These are phyloP conservation scores for Pholis gunnellus DNA, from an alignment of 2,113 vertebrate genomes.

Conservation along the genomic window DNA sequence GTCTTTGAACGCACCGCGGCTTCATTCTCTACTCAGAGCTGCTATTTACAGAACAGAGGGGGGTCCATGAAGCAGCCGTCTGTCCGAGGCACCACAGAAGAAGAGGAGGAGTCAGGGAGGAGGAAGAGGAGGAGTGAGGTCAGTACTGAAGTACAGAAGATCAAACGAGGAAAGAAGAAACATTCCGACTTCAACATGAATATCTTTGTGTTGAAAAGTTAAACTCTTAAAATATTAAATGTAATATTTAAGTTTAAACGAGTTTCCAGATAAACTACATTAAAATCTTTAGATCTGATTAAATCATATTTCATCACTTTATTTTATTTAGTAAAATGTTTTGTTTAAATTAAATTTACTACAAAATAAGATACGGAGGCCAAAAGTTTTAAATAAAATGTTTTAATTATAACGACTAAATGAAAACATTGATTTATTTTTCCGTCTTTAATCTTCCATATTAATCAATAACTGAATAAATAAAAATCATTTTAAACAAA, in stretches of 20 bases:
- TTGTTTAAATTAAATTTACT: not conserved
- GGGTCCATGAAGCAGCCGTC: conserved; percentile 14
- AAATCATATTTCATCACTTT: not conserved
- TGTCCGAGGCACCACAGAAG: conserved; percentile 5
- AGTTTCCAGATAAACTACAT: too few relatives aligned
- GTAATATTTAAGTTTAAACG: too few relatives aligned
- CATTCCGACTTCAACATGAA: too few relatives aligned
- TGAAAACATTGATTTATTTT: not conserved
- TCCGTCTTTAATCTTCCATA: not conserved
- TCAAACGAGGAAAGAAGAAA: too few relatives aligned
- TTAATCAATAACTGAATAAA: conserved; percentile 88
- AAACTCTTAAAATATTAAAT: too few relatives aligned
- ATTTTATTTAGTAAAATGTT: too few relatives aligned
- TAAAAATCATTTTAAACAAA: conserved; percentile 91
- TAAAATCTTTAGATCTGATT: not conserved
- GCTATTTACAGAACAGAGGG: not conserved
- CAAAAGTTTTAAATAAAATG: not conserved
- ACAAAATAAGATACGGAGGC: too few relatives aligned
- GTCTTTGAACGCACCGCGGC: conserved; percentile 89
- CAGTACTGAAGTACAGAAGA: too few relatives aligned
- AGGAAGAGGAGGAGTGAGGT: too few relatives aligned
- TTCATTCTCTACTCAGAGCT: not conserved
- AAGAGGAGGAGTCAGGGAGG: too few relatives aligned
- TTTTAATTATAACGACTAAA: not conserved
- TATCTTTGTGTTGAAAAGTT: too few relatives aligned